Base-by-base conservation (phyloP, 2,113 vertebrate species). In the Myotis yumanensis region DNA sequence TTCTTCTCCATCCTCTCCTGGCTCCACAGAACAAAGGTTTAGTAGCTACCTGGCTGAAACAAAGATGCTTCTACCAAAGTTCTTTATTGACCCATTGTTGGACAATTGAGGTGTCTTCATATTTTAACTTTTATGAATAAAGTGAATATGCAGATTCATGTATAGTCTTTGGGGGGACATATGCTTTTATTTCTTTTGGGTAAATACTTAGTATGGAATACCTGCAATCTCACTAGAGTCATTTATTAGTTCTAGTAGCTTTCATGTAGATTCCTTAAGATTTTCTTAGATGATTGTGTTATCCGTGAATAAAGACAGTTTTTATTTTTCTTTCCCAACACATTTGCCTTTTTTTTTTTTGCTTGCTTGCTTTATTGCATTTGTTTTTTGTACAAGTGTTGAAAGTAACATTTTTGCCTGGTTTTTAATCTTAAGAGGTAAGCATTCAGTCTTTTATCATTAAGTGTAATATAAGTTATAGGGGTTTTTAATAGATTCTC, bases 241-340 rank as follows among this genome's bases (percentile, higher is more conserved):
- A 71, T 59, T 76, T 83, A 16, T 73, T 64, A 11, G 32, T 54
- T 83, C 59, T 32, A 23, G 11, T 77, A 43, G n/a, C 43, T 77
- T 54, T 76, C 48, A 15, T n/a, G 15, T 37, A 81, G 73, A 77
- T 52, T 86, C 30, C 69, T 71, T 75, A 23, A 35, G 30, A 23
- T 85, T 66, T 91, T 85, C 89, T 92, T 72, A 40, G 64, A 80
- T 68, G 66, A 84, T 69, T 59, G 40, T 66, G 7, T 73, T 80
- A 43, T 80, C 73, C 48, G 18, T 77, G 59, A 88, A 46, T 40
- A 77, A 66, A 90, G 73, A 89, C 14, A 43, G 69, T 43, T 91
- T 79, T 68, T 51, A 32, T 64, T 68, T 86, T 89, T 72, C 40
- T 68, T 52, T 82, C 59, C 43, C 7, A 30, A 79, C 32, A 20